These are phyloP conservation scores for Chironomus striatipennis DNA, from an alignment of 1,140 invertebrate species.

Conservation along the genomic window DNA sequence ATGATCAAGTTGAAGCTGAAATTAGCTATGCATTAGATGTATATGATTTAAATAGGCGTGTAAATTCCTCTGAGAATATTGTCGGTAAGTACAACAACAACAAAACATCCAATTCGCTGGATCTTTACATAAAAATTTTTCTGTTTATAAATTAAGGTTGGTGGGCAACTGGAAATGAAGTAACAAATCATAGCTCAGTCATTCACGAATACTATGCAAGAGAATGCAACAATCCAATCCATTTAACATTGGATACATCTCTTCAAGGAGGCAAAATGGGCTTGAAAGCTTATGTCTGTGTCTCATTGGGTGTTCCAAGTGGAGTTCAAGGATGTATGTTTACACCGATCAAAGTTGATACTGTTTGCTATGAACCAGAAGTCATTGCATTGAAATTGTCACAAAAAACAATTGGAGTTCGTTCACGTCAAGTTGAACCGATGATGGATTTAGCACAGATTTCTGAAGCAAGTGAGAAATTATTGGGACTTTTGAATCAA, in stretches of 20 bases:
- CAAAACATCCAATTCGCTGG: slow-evolving; percentile 25
- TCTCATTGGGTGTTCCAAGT: slow-evolving; percentile 72
- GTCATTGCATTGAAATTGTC: slow-evolving; percentile 68
- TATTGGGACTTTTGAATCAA: slow-evolving; percentile 67
- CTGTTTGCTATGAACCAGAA: slow-evolving; percentile 85
- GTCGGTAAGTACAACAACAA: slow-evolving; percentile 47
- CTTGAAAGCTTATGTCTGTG: slow-evolving; percentile 82
- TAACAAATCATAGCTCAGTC: slow-evolving; percentile 91
- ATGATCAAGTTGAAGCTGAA: slow-evolving; percentile 91
- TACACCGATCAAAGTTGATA: slow-evolving; percentile 78
- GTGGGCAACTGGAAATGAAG: slow-evolving; percentile 95
- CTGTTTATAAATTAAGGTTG: slow-evolving; percentile 55
- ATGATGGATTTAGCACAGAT: slow-evolving; percentile 80
- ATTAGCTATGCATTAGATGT: slow-evolving; percentile 92
- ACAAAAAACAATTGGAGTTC: slow-evolving; percentile 59
- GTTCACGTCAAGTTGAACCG: slow-evolving; percentile 61
- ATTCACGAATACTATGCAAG: slow-evolving; percentile 96
- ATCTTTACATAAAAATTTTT: neutral
- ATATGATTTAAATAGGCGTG: slow-evolving; percentile 86
- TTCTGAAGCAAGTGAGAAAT: slow-evolving; percentile 66
- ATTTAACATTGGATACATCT: slow-evolving; percentile 89
- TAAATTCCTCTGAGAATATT: slow-evolving; percentile 83
- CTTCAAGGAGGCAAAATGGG: slow-evolving; percentile 73
- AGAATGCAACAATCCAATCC: slow-evolving; percentile 87
- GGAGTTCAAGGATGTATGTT: slow-evolving; percentile 95